A percentile compares a stretch with the other conserved stretches of the same genome.
These are phyloP conservation scores for Microctonus brassicae DNA, from an alignment of 2,888 invertebrate species.

Conservation along the genomic window DNA sequence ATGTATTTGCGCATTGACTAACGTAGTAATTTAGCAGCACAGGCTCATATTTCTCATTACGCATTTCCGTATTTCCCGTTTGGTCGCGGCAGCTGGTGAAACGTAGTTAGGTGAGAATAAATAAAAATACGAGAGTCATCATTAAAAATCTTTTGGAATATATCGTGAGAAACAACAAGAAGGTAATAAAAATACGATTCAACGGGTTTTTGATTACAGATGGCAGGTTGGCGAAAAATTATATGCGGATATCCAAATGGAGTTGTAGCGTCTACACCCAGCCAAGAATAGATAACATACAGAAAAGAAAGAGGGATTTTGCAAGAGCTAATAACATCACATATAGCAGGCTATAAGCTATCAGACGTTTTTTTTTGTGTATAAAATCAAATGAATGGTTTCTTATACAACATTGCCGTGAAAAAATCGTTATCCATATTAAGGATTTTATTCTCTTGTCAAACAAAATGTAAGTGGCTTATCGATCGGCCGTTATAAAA, in stretches of 20 bases:
- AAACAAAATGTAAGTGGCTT: slow-evolving; percentile 62
- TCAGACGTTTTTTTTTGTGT: slow-evolving; percentile 13
- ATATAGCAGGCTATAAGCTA: slow-evolving; percentile 51
- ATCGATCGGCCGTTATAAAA: slow-evolving; percentile 42
- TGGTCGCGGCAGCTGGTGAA: slow-evolving; percentile 52
- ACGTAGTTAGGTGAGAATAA: slow-evolving; percentile 60
- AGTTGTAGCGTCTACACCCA: slow-evolving; percentile 47
- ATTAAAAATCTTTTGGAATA: slow-evolving; percentile 44
- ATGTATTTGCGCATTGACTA: not conserved
- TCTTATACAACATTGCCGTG: slow-evolving; percentile 56
- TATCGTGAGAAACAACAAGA: slow-evolving; percentile 43
- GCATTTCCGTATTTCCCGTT: slow-evolving; percentile 52
- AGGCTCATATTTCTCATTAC: slow-evolving; percentile 5
- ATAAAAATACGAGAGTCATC: slow-evolving; percentile 41
- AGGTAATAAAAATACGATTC: slow-evolving; percentile 52
- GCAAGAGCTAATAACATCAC: slow-evolving; percentile 33
- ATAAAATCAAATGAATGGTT: slow-evolving; percentile 37
- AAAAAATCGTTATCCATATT: slow-evolving; percentile 59
- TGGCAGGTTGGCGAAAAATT: slow-evolving; percentile 54
- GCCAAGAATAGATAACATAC: slow-evolving; percentile 27
- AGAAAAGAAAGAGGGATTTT: slow-evolving; percentile 10
- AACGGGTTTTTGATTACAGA: slow-evolving; percentile 59
- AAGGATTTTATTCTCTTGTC: slow-evolving; percentile 60
- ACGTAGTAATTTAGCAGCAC: not conserved
- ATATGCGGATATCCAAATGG: slow-evolving; percentile 51